phyloP scores from a whole-genome alignment of 2,888 invertebrate species.

The Ophion ellenae region DNA sequence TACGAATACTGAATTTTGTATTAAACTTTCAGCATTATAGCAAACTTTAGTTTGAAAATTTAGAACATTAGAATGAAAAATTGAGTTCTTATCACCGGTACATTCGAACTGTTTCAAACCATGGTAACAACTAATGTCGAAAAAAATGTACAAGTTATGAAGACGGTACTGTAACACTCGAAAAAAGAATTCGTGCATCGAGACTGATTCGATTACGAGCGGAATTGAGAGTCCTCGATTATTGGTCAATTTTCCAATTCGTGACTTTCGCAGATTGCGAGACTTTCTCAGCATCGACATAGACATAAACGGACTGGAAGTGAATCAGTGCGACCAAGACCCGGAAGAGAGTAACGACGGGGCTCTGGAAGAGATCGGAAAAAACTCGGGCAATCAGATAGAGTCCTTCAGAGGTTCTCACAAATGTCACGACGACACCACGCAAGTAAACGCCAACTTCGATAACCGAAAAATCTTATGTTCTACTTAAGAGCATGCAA shows the following conservation, averaged over 20 bases:
- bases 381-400: conserved; percentile 86
- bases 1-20: no score
- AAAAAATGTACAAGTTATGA: no score
- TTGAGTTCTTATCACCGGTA: background rate
- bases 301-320: conserved; percentile 91
- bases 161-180: no score
- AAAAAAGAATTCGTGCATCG: background rate
- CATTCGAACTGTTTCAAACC: background rate
- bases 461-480: background rate
- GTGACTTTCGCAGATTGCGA: conserved; percentile 83
- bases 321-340: conserved; percentile 92
- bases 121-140: no score
- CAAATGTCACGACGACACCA: conserved; percentile 93
- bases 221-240: background rate
- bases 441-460: conserved; percentile 87
- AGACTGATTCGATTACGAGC: background rate
- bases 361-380: conserved; percentile 53
- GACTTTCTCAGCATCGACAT: conserved; percentile 90
- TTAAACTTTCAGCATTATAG: no score
- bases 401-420: conserved; percentile 94
- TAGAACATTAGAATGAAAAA: no score
- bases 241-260: background rate
- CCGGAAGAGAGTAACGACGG: conserved; percentile 73
- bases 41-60: no score
- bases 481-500: background rate